Evolutionary conservation across 2,113 vertebrate genomes (phyloP).

Genomic region (Thinocorus orbignyianus): DNA sequence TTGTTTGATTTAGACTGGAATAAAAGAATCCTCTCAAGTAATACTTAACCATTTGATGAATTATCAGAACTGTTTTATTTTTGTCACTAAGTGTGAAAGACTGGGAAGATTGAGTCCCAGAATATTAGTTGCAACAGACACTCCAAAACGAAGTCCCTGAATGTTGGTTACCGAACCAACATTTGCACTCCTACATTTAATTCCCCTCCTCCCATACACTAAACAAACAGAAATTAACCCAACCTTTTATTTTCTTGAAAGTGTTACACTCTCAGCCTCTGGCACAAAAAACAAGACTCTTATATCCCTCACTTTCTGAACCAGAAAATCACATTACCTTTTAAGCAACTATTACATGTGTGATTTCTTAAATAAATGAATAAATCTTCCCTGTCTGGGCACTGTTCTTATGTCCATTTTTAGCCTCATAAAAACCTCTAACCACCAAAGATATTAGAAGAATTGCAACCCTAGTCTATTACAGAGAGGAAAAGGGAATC

Average conservation of each 20-base stretch:
- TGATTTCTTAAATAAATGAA: not conserved
- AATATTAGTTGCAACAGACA: not conserved
- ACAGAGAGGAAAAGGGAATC: not conserved
- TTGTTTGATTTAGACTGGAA: not conserved
- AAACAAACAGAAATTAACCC: not conserved
- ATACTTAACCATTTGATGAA: not conserved
- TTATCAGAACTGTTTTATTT: not conserved
- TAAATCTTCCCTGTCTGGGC: not conserved
- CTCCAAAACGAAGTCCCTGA: not conserved
- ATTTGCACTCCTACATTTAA: not conserved
- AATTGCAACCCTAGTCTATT: not conserved
- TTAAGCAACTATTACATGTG: not conserved
- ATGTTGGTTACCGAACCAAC: not conserved
- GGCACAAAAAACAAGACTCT: not conserved
- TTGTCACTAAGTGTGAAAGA: not conserved
- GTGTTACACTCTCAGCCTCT: not conserved
- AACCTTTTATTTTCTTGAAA: not conserved
- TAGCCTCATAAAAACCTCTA: not conserved
- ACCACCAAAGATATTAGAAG: not conserved
- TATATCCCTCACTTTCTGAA: not conserved
- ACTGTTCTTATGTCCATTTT: not conserved
- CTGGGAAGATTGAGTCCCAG: not conserved
- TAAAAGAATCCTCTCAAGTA: not conserved
- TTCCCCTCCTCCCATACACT: accelerated
- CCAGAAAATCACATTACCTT: not conserved